Evolutionary conservation across 1,140 invertebrate species (phyloP).

Genomic region (Scaptodrosophila lebanonensis): DNA sequence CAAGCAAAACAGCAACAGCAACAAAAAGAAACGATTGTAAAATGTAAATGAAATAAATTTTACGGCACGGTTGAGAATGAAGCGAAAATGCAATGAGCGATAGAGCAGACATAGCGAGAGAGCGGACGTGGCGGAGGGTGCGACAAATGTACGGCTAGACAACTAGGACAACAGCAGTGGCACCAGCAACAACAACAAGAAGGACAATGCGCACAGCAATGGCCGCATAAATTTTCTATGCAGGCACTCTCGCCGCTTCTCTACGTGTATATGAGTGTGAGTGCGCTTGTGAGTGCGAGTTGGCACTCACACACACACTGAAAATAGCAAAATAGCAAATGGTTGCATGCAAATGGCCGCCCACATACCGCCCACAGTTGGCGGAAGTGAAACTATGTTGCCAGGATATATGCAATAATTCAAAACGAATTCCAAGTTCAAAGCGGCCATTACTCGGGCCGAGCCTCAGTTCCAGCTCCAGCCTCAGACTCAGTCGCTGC

Average conservation of each 20-base stretch:
- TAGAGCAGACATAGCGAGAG: slow-evolving; percentile 5
- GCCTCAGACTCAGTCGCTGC: slow-evolving; percentile 13
- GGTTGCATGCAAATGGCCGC: slow-evolving; percentile 35
- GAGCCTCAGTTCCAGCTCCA: slow-evolving; percentile 18
- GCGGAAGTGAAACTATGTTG: slow-evolving; percentile 76
- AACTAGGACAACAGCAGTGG: slow-evolving; percentile 52
- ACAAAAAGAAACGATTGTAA: slow-evolving; percentile 7
- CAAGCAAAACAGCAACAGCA: slow-evolving; percentile 16
- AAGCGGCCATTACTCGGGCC: slow-evolving; percentile 72
- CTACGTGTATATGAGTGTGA: slow-evolving; percentile 14
- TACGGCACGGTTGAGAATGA: slow-evolving; percentile 40
- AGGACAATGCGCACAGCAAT: slow-evolving; percentile 67
- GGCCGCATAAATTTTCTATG: slow-evolving; percentile 74
- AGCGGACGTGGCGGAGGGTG: slow-evolving; percentile 52
- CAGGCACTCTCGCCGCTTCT: slow-evolving; percentile 28
- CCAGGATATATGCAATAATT: slow-evolving; percentile 73
- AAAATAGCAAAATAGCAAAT: too few relatives aligned
- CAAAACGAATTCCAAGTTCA: slow-evolving; percentile 76
- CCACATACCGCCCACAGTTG: slow-evolving; percentile 33
- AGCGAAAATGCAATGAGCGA: slow-evolving; percentile 4
- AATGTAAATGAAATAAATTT: slow-evolving; percentile 20
- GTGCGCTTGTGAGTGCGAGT: slow-evolving; percentile 1
- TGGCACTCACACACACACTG: slow-evolving; percentile 19
- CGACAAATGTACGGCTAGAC: slow-evolving; percentile 70
- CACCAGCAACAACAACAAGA: slow-evolving; percentile 38